Percentiles rank a stretch among this genome's conserved stretches.
Conservation (phyloP, 1,140 invertebrate genomes). For the Colletes latitarsis region DNA sequence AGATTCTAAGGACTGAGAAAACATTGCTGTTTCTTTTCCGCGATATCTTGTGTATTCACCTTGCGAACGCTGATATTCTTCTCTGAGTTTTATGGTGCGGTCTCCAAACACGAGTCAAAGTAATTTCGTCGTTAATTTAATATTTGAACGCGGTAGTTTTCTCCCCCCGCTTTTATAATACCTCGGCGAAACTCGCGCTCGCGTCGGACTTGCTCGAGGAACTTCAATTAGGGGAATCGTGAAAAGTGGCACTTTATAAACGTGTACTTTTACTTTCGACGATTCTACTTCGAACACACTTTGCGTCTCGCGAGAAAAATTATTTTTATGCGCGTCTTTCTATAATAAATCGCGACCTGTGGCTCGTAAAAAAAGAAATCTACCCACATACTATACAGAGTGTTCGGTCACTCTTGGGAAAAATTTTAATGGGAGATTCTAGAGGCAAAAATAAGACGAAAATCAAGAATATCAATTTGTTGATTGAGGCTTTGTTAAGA, state of each 20-base stretch:
- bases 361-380: no score
- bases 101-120: background rate
- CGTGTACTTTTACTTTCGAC: background rate
- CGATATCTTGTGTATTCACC: constrained; percentile 16
- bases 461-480: no score
- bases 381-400: no score
- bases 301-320: background rate
- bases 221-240: background rate
- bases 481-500: no score
- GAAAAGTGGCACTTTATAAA: no score
- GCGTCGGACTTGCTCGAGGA: background rate
- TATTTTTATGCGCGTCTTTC: no score
- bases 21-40: no score
- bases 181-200: background rate
- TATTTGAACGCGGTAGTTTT: background rate
- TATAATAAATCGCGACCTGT: no score
- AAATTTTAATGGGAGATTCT: no score
- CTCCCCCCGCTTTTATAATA: background rate
- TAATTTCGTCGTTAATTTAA: constrained; percentile 1
- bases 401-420: no score
- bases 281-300: background rate
- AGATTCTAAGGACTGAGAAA: background rate
- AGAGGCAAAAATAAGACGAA: no score
- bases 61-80: background rate
- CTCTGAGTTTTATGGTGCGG: background rate